phyloP scores from a whole-genome alignment of 2,113 vertebrate genomes.

The Laterallus jamaicensis region DNA sequence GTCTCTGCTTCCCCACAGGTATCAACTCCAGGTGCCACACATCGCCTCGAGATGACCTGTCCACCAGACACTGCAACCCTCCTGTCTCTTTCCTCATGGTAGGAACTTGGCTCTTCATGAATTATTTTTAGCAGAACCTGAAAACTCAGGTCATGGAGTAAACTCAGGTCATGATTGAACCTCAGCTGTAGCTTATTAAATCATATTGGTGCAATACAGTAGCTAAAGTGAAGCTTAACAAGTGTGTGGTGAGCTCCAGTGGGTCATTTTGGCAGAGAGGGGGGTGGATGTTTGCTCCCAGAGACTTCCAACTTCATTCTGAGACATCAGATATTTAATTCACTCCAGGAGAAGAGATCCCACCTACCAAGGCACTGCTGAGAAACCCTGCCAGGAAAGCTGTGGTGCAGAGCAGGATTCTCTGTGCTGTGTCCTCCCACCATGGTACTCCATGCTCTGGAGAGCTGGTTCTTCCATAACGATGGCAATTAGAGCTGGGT shows the following conservation, averaged over 20 bases:
- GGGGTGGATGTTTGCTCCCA: background rate
- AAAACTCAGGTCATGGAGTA: background rate
- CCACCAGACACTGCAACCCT: background rate
- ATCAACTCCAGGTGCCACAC: accelerated
- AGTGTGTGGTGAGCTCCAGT: accelerated
- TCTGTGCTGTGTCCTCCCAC: background rate
- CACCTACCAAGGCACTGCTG: background rate
- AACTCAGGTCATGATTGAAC: background rate
- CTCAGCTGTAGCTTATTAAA: background rate
- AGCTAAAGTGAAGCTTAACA: no score
- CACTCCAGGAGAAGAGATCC: background rate
- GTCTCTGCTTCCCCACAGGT: background rate
- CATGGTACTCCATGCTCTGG: background rate
- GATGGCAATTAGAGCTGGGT: background rate
- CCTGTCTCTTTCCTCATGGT: background rate
- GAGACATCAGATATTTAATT: background rate
- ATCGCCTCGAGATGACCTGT: background rate
- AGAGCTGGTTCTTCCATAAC: background rate
- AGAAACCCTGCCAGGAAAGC: background rate
- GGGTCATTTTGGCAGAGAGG: background rate
- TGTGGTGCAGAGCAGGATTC: background rate
- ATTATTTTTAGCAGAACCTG: background rate
- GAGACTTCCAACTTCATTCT: background rate
- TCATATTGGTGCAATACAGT: background rate
- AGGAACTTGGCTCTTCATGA: background rate